A percentile compares a stretch with the other conserved stretches of the same genome.
Evolutionary conservation across 2,888 invertebrate genomes (phyloP).

Genomic region (Branchinecta sandiegonensis): DNA sequence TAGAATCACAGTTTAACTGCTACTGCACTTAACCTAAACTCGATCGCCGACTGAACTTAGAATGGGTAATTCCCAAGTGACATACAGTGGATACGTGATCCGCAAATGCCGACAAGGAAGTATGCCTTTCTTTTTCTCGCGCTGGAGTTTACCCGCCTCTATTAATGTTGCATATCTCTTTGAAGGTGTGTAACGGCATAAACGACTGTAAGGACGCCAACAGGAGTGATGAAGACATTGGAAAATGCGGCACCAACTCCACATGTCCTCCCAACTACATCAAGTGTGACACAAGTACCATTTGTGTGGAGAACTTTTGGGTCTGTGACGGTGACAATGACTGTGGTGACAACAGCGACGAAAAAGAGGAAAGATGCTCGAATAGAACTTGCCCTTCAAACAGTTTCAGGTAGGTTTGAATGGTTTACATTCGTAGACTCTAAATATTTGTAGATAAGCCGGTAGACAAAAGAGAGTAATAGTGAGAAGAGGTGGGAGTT

Average conservation of each 20-base stretch:
- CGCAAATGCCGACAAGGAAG: too few species aligned
- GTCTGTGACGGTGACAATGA: slow-evolving; percentile 79
- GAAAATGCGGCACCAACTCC: slow-evolving; percentile 67
- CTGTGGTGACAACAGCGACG: slow-evolving; percentile 73
- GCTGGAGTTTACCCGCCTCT: too few species aligned
- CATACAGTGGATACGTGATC: too few species aligned
- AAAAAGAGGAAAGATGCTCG: slow-evolving; percentile 69
- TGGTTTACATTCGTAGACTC: background rate
- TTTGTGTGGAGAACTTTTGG: slow-evolving; percentile 95
- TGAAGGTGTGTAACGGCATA: slow-evolving; percentile 66
- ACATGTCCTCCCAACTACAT: slow-evolving; percentile 79
- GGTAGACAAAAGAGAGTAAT: background rate
- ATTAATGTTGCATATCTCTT: slow-evolving; percentile 19
- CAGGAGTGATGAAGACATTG: slow-evolving; percentile 79
- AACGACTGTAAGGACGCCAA: slow-evolving; percentile 86
- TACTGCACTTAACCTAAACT: too few species aligned
- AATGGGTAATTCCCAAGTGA: too few species aligned
- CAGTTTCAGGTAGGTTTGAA: slow-evolving; percentile 48
- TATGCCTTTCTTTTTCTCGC: too few species aligned
- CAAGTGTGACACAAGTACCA: slow-evolving; percentile 84
- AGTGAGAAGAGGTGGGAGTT: too few species aligned
- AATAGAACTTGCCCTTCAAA: slow-evolving; percentile 77
- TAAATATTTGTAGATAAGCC: background rate
- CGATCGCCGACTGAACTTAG: too few species aligned
- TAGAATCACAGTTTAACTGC: too few species aligned